Conservation (phyloP, 2,797 vertebrate genomes). For the Threskiornis aethiopicus region DNA sequence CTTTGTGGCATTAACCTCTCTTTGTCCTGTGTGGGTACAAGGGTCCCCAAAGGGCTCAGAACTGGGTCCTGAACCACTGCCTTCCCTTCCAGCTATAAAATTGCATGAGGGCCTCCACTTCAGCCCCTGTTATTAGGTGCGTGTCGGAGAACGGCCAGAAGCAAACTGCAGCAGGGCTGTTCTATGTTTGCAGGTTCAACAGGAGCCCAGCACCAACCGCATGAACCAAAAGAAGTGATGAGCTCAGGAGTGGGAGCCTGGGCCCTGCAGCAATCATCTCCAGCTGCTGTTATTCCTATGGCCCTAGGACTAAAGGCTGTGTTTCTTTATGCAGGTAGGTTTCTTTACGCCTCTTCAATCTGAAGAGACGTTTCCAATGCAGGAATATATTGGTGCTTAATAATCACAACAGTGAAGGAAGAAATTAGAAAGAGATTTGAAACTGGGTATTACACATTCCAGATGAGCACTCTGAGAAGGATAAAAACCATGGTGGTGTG, state of each 20-base stretch:
- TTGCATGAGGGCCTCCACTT: not conserved
- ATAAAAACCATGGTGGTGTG: not conserved
- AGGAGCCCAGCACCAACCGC: not conserved
- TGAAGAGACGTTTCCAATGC: not conserved
- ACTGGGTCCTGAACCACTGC: not conserved
- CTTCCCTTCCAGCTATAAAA: not conserved
- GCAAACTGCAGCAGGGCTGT: not conserved
- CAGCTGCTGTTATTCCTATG: not conserved
- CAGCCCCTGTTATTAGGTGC: not conserved
- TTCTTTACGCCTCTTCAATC: not conserved
- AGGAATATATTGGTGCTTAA: not conserved
- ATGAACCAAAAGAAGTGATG: not conserved
- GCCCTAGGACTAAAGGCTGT: not conserved
- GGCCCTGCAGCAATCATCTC: not conserved
- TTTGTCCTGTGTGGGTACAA: fast-evolving
- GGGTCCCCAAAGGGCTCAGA: not conserved
- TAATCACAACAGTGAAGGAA: not conserved
- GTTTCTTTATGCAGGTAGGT: not conserved
- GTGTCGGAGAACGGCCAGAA: not conserved
- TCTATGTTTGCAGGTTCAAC: not conserved
- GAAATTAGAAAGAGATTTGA: not conserved
- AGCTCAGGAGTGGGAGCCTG: not conserved
- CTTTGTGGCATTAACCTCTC: not conserved
- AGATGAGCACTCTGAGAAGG: not conserved
- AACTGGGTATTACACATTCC: not conserved